These are phyloP conservation scores for Oreochromis niloticus DNA, from an alignment of 2,113 vertebrate species.

Conservation along the genomic window DNA sequence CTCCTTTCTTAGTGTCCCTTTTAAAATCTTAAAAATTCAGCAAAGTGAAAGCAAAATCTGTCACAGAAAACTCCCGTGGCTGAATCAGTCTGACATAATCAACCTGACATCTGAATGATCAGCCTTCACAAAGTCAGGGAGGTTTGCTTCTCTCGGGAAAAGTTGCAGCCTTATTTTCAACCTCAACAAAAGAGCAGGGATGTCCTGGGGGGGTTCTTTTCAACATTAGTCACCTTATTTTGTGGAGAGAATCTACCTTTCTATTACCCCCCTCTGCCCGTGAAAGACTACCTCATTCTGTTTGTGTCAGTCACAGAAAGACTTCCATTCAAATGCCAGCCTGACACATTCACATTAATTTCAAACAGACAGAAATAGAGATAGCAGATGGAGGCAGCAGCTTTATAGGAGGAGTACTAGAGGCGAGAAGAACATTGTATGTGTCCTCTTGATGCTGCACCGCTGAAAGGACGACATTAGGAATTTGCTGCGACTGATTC, in stretches of 20 bases:
- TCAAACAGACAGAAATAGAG: slow-evolving; percentile 13
- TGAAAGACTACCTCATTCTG: neutral
- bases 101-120: slow-evolving; percentile 33
- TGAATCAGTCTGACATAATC: slow-evolving; percentile 13
- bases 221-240: slow-evolving; percentile 47
- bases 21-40: neutral
- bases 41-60: neutral
- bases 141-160: neutral
- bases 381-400: slow-evolving; percentile 16
- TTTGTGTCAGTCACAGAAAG: neutral
- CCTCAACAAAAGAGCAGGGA: slow-evolving; percentile 16
- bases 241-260: slow-evolving; percentile 8
- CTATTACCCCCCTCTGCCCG: neutral
- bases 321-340: neutral
- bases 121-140: neutral
- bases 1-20: neutral
- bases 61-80: neutral
- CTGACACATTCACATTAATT: neutral
- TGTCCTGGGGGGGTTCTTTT: slow-evolving; percentile 7
- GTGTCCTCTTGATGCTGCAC: neutral
- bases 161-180: slow-evolving; percentile 19
- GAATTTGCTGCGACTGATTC: neutral
- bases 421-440: neutral
- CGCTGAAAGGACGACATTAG: neutral
- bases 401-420: neutral